These are phyloP conservation scores for Drosophila kurseongensis DNA, from an alignment of 1,140 invertebrate genomes.

Conservation along the genomic window DNA sequence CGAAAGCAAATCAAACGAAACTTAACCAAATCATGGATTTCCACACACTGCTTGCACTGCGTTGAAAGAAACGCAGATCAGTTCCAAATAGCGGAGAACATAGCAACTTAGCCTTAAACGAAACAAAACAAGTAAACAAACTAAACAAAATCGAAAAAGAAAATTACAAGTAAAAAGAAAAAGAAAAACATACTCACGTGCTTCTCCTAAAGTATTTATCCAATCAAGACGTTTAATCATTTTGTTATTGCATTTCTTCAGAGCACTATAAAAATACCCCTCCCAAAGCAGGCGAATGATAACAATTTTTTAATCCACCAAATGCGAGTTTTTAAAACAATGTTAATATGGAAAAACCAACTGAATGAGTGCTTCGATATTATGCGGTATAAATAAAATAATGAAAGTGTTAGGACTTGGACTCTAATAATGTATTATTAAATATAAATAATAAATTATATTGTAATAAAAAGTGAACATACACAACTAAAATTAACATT, in stretches of 20 bases:
- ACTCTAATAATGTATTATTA: slow-evolving; percentile 80
- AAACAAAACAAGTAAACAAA: slow-evolving; percentile 1
- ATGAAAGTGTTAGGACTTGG: slow-evolving; percentile 65
- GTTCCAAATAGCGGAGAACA: slow-evolving; percentile 20
- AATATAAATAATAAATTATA: slow-evolving; percentile 81
- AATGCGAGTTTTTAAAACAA: slow-evolving; percentile 57
- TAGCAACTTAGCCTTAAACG: slow-evolving; percentile 51
- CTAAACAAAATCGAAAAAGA: slow-evolving; percentile 1
- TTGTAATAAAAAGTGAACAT: slow-evolving; percentile 76
- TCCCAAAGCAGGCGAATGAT: slow-evolving; percentile 26
- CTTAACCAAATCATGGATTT: slow-evolving; percentile 45
- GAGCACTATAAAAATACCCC: slow-evolving; percentile 37
- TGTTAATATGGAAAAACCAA: slow-evolving; percentile 53
- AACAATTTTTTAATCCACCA: slow-evolving; percentile 56
- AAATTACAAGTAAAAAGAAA: not conserved
- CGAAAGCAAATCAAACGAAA: slow-evolving; percentile 47
- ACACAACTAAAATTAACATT: slow-evolving; percentile 66
- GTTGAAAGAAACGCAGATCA: slow-evolving; percentile 9
- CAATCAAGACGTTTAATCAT: slow-evolving; percentile 41
- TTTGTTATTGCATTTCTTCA: slow-evolving; percentile 59
- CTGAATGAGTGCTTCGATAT: slow-evolving; percentile 73
- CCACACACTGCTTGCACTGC: slow-evolving; percentile 28
- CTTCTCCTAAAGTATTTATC: slow-evolving; percentile 55
- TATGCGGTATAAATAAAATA: slow-evolving; percentile 68
- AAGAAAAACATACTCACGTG: slow-evolving; percentile 31